Base-by-base conservation (phyloP, 2,888 invertebrate species). In the Rhaphigaster nebulosa region DNA sequence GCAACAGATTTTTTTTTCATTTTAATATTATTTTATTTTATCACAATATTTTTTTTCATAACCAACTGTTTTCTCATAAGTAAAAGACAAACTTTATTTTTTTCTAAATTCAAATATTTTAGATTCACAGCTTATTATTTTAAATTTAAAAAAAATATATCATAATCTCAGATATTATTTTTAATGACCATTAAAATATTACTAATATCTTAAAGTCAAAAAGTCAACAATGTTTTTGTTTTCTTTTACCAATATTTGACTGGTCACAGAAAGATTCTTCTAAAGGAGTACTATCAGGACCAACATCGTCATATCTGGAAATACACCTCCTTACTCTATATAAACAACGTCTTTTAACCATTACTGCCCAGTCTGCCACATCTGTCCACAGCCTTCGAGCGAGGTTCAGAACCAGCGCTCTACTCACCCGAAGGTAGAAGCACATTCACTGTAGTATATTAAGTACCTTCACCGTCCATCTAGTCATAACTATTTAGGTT, bases 331-430 rank as follows among this genome's bases (percentile, higher is more conserved):
- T 65, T 54, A 91, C 29, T 54, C 91, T 90, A 88, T 92, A 92
- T 26, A 90, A 80, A 60, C 89, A 65, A 20, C 91, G 52, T 34
- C 90, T 89, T 23, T 91, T 91, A 56, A 84, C 87, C 23, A 91
- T 38, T 34, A 88, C 91, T 5, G 89, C 60, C 54, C 91, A 92
- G 91, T 93, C 93, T 65, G 92, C 92, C 90, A 92, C 90, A 91
- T 93, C 93, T 26, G 92, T 91, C 80, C 92, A 92, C n/a, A 93
- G 90, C 54, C 93, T 91, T 15, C 91, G 90, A 38, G 91, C 91
- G 90, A 93, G 91, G 91, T 93, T 93, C 80, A 91, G 91, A 50
- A 92, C 89, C 87, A 93, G 92, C 41, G 92, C 92, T 70, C 92
- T 92, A 87, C 92, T 91, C 76, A 93, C 90, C 15, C 92, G 91